Evolutionary conservation across 1,140 invertebrate species (phyloP).

Genomic region (Heliconius melpomene): DNA sequence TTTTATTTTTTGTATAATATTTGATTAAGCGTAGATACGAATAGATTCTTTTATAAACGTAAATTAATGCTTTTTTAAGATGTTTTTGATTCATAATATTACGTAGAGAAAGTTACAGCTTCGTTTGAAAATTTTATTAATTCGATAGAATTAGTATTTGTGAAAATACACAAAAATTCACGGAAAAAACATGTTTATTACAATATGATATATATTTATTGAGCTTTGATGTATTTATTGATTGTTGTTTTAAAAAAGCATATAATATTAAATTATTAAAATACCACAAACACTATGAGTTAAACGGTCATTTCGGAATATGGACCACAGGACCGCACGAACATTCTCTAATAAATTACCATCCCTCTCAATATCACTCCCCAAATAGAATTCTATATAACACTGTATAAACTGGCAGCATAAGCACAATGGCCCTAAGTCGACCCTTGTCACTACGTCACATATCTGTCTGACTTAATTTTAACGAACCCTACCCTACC

Average conservation of each 20-base stretch:
- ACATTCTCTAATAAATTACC: constrained; percentile 36
- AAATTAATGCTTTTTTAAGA: no score
- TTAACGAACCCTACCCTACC: constrained; percentile 43
- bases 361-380: constrained; percentile 37
- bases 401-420: constrained; percentile 33
- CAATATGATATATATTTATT: no score
- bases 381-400: constrained; percentile 36
- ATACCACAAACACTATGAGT: not conserved
- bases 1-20: not conserved
- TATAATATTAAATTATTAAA: not conserved
- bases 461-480: constrained; percentile 71
- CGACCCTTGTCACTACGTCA: constrained; percentile 69
- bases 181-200: no score
- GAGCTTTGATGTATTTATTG: no score
- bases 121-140: no score
- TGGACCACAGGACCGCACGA: not conserved
- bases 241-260: not conserved
- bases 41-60: not conserved
- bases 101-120: no score
- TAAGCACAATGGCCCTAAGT: constrained; percentile 41
- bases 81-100: no score
- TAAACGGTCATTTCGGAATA: not conserved
- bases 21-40: not conserved
- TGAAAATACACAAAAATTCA: no score
- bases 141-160: no score